Evolutionary conservation across 2,797 vertebrate species (phyloP).

Genomic region (Graptemys geographica): DNA sequence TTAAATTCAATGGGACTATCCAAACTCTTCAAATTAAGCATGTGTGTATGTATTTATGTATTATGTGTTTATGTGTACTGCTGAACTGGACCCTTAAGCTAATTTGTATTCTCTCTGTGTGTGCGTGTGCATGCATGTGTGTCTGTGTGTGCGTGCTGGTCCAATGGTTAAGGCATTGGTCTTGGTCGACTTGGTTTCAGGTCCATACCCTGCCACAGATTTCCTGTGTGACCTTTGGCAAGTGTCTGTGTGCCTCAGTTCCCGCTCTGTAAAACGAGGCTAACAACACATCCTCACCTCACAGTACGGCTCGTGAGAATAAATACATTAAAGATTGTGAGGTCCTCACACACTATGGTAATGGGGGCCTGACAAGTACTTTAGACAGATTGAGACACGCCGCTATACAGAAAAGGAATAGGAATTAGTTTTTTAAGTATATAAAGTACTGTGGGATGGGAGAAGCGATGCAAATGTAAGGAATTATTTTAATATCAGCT

Average conservation of each 20-base stretch:
- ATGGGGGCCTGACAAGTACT: neutral
- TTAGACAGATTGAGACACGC: neutral
- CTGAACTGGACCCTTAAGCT: neutral
- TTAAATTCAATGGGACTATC: neutral
- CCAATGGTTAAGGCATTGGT: neutral
- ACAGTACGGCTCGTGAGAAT: neutral
- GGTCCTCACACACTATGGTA: neutral
- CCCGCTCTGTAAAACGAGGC: neutral
- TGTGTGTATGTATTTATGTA: neutral
- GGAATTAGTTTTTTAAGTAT: neutral
- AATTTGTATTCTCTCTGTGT: neutral
- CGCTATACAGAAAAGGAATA: neutral
- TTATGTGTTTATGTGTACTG: neutral
- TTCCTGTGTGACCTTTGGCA: neutral
- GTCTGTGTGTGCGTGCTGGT: neutral
- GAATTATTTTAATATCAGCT: neutral
- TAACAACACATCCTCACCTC: neutral
- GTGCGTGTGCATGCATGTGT: neutral
- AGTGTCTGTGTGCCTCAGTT: neutral
- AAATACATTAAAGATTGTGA: neutral
- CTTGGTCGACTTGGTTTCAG: neutral
- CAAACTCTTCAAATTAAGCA: neutral
- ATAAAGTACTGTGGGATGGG: slow-evolving; percentile 4
- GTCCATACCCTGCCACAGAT: neutral
- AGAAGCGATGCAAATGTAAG: neutral